phyloP scores from a whole-genome alignment of 2,113 vertebrate genomes.

The Cyprinodon variegatus region DNA sequence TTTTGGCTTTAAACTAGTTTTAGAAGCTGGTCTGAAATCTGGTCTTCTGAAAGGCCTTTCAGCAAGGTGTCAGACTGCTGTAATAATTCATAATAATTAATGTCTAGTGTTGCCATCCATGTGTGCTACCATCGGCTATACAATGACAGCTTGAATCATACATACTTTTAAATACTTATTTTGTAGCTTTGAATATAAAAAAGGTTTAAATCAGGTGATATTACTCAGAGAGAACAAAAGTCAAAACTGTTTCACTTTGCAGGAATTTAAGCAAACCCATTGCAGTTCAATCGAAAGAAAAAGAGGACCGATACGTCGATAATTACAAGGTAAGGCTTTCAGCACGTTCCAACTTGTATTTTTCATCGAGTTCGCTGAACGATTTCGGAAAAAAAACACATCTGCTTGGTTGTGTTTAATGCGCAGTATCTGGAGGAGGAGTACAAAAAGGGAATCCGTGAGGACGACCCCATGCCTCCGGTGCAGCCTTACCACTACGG shows the following conservation, averaged over 20 bases:
- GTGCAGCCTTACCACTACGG: constrained; percentile 98
- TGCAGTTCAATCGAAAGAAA: constrained; percentile 97
- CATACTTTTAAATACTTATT: too few species aligned
- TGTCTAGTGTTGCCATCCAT: too few species aligned
- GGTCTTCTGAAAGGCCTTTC: too few species aligned
- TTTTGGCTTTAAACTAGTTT: too few species aligned
- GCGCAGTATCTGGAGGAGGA: constrained; percentile 95
- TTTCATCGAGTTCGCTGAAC: background rate
- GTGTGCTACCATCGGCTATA: too few species aligned
- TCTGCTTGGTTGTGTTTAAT: background rate
- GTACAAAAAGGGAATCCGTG: constrained; percentile 91
- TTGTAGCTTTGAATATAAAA: too few species aligned
- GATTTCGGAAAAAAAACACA: background rate
- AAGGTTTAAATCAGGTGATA: too few species aligned
- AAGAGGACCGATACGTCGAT: constrained; percentile 97
- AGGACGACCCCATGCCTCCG: constrained; percentile 98
- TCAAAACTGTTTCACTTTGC: constrained; percentile 2
- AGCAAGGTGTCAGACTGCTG: too few species aligned
- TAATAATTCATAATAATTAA: too few species aligned
- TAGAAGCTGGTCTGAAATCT: too few species aligned
- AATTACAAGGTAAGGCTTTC: constrained; percentile 88
- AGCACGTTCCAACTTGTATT: background rate
- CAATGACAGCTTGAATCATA: too few species aligned
- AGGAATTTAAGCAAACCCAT: constrained; percentile 96
- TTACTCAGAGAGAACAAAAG: too few species aligned